phyloP scores from a whole-genome alignment of 2,888 invertebrate species.

The Catocala nupta region DNA sequence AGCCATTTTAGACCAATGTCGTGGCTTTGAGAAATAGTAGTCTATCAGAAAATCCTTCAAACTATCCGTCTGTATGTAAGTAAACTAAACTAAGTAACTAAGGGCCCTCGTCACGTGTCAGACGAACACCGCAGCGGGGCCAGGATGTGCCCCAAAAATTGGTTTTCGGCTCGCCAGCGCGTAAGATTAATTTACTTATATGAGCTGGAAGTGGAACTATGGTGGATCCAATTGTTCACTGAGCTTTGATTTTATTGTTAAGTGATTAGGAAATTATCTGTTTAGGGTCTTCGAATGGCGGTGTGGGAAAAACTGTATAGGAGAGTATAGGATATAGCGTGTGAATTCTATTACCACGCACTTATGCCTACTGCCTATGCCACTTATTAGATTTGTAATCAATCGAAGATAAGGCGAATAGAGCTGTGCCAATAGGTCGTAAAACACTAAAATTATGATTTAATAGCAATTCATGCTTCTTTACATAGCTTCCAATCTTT shows the following conservation, averaged over 20 bases:
- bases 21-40: not conserved
- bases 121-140: conserved; percentile 55
- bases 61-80: conserved; percentile 43
- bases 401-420: no score
- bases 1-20: no score
- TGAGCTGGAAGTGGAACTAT: conserved; percentile 44
- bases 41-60: conserved; percentile 10
- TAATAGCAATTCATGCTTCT: no score
- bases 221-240: conserved; percentile 37
- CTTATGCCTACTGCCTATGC: no score
- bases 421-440: no score
- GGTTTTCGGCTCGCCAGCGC: conserved; percentile 66
- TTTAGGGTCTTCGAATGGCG: conserved; percentile 7
- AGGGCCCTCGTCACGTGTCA: conserved; percentile 72
- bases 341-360: no score
- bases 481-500: no score
- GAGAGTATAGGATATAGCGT: no score
- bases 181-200: conserved; percentile 71
- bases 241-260: conserved; percentile 47
- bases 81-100: conserved; percentile 59
- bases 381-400: no score
- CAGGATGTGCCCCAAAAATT: conserved; percentile 68
- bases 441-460: no score
- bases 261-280: conserved; percentile 35
- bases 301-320: not conserved